These are phyloP conservation scores for Chloroceryle amazona DNA, from an alignment of 2,797 vertebrate genomes.

Conservation along the genomic window DNA sequence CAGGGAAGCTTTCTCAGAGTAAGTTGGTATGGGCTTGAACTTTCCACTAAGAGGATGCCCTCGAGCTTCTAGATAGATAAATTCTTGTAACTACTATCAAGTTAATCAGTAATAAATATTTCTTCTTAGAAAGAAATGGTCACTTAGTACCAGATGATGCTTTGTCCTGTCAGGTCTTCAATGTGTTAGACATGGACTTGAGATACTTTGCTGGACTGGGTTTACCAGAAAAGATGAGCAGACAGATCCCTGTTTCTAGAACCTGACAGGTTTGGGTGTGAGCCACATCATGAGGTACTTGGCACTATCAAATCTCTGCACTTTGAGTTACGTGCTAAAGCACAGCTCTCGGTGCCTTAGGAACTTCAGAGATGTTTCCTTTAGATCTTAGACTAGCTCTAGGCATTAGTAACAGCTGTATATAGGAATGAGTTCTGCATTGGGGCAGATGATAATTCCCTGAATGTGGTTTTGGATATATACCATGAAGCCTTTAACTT, in stretches of 20 bases:
- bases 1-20: background rate
- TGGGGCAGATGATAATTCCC: background rate
- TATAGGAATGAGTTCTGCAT: background rate
- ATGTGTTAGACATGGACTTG: accelerated
- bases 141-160: background rate
- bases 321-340: background rate
- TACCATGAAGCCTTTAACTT: background rate
- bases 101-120: background rate
- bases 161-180: background rate
- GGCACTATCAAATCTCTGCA: background rate
- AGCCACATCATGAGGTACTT: background rate
- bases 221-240: background rate
- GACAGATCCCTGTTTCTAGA: background rate
- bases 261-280: background rate
- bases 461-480: background rate
- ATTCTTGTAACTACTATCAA: background rate
- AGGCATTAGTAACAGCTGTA: background rate
- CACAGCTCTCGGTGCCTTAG: background rate
- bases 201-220: background rate
- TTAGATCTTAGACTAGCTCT: background rate
- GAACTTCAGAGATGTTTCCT: background rate
- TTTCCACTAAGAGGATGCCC: background rate
- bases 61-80: background rate
- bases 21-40: background rate
- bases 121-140: background rate